Percentiles rank a stretch among this genome's conserved stretches.
phyloP scores from a whole-genome alignment of 2,888 invertebrate genomes.

The Apantesis nais region DNA sequence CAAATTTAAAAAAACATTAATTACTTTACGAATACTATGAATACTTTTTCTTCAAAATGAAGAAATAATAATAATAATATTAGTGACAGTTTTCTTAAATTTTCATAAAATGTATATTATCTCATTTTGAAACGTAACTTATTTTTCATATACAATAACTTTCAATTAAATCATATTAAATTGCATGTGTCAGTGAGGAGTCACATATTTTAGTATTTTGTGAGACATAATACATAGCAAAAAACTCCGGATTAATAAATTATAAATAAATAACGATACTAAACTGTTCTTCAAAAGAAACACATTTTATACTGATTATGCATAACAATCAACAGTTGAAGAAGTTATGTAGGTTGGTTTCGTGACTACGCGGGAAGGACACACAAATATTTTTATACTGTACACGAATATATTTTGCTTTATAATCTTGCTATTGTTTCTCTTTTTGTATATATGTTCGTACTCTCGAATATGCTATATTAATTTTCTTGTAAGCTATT shows the following conservation, averaged over 20 bases:
- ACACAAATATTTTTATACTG: conserved; percentile 24
- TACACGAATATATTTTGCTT: conserved; percentile 59
- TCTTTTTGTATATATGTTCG: conserved; percentile 51
- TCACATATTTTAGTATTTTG: too few relatives aligned
- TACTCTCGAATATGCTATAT: conserved; percentile 47
- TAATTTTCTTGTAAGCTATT: conserved; percentile 56
- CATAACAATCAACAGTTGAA: conserved; percentile 16
- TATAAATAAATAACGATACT: background rate
- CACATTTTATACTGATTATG: conserved; percentile 4
- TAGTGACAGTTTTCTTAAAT: too few relatives aligned
- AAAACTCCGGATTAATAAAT: background rate
- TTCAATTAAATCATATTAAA: too few relatives aligned
- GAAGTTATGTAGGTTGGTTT: conserved; percentile 25
- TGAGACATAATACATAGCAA: too few relatives aligned
- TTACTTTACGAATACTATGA: too few relatives aligned
- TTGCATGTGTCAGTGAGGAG: too few relatives aligned
- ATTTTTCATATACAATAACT: too few relatives aligned
- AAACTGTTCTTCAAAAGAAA: conserved; percentile 21
- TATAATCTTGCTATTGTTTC: conserved; percentile 67
- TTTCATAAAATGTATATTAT: too few relatives aligned
- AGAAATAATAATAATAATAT: too few relatives aligned
- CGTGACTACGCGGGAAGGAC: conserved; percentile 24
- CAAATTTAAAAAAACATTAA: too few relatives aligned
- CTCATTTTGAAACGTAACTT: too few relatives aligned
- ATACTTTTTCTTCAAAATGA: too few relatives aligned